Percentiles rank a stretch among this genome's conserved stretches.
Conservation (phyloP, 2,113 vertebrate species). For the Glareola pratincola region DNA sequence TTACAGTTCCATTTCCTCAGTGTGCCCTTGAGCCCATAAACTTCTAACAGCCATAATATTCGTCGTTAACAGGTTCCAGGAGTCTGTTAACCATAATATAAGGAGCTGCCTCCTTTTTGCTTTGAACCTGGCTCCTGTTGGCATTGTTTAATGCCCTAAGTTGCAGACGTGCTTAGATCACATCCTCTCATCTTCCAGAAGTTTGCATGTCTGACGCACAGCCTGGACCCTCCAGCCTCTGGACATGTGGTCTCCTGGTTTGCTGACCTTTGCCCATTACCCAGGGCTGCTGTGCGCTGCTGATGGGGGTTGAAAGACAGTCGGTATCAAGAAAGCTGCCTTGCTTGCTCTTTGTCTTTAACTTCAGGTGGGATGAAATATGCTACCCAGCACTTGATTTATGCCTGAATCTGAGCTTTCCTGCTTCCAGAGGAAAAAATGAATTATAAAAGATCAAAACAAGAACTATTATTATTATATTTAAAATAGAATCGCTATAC, state of each 20-base stretch:
- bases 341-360: background rate
- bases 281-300: background rate
- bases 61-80: background rate
- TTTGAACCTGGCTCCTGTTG: background rate
- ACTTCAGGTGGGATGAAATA: background rate
- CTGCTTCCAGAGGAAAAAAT: background rate
- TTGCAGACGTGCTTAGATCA: background rate
- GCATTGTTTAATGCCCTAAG: background rate
- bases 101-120: background rate
- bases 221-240: background rate
- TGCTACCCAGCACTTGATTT: background rate
- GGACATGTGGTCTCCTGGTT: fast-evolving
- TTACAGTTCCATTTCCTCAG: background rate
- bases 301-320: background rate
- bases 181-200: background rate
- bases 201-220: background rate
- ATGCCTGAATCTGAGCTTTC: background rate
- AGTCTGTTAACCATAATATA: background rate
- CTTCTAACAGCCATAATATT: background rate
- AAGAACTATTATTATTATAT: background rate
- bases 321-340: too few relatives aligned
- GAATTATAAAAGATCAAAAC: background rate
- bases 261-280: background rate
- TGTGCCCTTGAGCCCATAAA: background rate
- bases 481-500: background rate